phyloP scores from a whole-genome alignment of 2,113 vertebrate species.

The Nothoprocta pentlandii region DNA sequence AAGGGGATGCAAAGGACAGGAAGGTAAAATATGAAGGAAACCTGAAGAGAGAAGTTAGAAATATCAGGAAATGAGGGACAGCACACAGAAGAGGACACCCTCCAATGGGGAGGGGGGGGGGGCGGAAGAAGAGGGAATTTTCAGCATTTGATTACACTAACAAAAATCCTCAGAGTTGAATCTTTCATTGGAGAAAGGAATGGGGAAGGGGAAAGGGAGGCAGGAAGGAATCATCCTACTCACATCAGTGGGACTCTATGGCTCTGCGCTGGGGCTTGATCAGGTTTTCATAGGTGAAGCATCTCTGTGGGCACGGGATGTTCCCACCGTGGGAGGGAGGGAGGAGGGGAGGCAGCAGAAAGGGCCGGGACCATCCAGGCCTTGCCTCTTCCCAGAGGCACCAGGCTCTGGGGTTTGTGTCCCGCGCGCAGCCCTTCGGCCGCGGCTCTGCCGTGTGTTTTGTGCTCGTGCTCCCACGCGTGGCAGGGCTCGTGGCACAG shows the following conservation, averaged over 20 bases:
- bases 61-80: not conserved
- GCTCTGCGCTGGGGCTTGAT: not conserved
- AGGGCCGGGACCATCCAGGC: not conserved
- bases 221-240: not conserved
- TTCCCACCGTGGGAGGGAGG: fast-evolving
- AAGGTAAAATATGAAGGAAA: not conserved
- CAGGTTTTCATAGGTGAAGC: not conserved
- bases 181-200: not conserved
- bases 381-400: not conserved
- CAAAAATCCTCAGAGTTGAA: not conserved
- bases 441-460: fast-evolving
- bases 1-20: not conserved
- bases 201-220: not conserved
- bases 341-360: not conserved
- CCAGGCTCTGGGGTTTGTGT: not conserved
- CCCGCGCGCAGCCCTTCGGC: not conserved
- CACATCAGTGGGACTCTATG: too few species aligned
- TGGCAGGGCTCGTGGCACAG: not conserved
- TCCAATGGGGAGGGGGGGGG: not conserved
- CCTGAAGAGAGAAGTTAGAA: not conserved
- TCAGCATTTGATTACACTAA: not conserved
- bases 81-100: not conserved
- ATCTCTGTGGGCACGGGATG: not conserved
- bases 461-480: fast-evolving
- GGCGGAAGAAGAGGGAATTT: not conserved